Base-by-base conservation (phyloP, 2,888 invertebrate species). In the Apeira syringaria region DNA sequence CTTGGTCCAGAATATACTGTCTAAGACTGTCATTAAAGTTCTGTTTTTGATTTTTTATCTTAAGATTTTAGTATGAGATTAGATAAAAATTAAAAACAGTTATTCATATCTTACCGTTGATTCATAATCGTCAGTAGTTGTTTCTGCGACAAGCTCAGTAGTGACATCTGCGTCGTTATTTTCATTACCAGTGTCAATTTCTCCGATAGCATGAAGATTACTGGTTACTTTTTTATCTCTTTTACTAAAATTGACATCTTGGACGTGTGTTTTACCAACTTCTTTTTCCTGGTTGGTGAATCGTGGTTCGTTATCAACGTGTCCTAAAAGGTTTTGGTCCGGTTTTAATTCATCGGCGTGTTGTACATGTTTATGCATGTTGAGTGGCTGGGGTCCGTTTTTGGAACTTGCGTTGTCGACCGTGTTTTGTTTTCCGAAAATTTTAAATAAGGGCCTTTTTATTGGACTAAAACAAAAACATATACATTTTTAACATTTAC, bases 81-180 rank as follows among this genome's bases (percentile, higher is more conserved):
- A n/a, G n/a, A n/a, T n/a, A n/a, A n/a, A n/a, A n/a, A n/a, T n/a
- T n/a, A n/a, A n/a, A n/a, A n/a, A n/a, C n/a, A n/a, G n/a, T n/a
- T n/a, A n/a, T n/a, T n/a, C n/a, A n/a, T n/a, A n/a, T n/a, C 44
- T 44, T 38, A 44, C 44, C 5, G 44, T 44, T 1, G 44, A 32
- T 8, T 38, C 38, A 1, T 29, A 29, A 5, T 15, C 17, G 25
- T 29, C 33, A 0, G 44, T 44, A 2, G 33, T 38, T 4, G 38
- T 44, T 18, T 44, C 44, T 10, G 5, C 3, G 5, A 10, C 5
- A 8, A 1, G n/a, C 15, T 35, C 42, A 9, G 38, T 44, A 5
- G 44, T 44, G 0, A 4, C 3, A 11, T 44, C 31, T 4, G 15
- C 17, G 3, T 28, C 10, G 1, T 5, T n/a, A 7, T 32, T 22